Percentiles rank a stretch among this genome's conserved stretches.
These are phyloP conservation scores for Morone saxatilis DNA, from an alignment of 2,113 vertebrate species.

Conservation along the genomic window DNA sequence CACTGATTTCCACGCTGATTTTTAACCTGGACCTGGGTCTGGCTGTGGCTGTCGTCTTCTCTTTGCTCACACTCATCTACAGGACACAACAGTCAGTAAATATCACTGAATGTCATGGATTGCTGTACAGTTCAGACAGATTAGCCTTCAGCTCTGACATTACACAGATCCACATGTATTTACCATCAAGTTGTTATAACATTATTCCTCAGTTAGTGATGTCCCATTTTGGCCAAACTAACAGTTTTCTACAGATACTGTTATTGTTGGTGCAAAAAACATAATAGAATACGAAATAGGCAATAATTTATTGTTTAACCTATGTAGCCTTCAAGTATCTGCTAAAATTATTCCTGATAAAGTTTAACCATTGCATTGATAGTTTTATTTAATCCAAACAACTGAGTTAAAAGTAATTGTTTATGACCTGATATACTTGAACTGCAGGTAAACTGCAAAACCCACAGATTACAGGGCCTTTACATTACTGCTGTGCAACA, in stretches of 20 bases:
- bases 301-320: no score
- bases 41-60: constrained; percentile 83
- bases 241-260: not conserved
- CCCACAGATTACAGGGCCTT: not conserved
- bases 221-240: not conserved
- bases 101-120: not conserved
- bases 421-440: no score
- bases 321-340: no score
- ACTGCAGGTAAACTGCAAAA: not conserved
- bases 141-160: not conserved
- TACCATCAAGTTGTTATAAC: no score
- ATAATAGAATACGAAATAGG: no score
- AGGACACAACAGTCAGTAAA: constrained; percentile 89
- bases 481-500: not conserved
- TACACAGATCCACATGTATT: not conserved
- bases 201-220: not conserved
- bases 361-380: no score
- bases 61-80: constrained; percentile 88
- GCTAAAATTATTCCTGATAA: no score
- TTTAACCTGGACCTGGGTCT: constrained; percentile 91
- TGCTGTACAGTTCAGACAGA: not conserved
- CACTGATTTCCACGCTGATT: constrained; percentile 86
- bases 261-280: no score
- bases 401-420: no score
- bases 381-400: no score